Evolutionary conservation across 2,888 invertebrate genomes (phyloP), one percentile per base, ranked within the genome.

Genomic region (Drosophila yooni): DNA sequence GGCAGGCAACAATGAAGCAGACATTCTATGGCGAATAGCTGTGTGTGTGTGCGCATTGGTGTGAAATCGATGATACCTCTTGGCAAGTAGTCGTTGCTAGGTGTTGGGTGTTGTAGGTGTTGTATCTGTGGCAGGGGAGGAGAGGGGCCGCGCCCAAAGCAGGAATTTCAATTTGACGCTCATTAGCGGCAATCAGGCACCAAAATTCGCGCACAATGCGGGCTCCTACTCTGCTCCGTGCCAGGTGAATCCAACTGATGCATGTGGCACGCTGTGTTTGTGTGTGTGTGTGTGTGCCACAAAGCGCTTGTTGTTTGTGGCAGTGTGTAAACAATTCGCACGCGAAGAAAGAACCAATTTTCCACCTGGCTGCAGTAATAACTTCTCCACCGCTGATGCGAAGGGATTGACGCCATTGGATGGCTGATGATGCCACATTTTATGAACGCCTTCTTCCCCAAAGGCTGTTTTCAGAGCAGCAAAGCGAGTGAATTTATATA

Each of bases 101-200:
- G 15, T 36, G 54, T 7, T 54, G 18, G 10, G 10, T 10, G 25
- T 34, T 15, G 18, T 10, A 3, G 53, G 18, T 8, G 13, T 11
- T n/a, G 8, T 18, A 13, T 48, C 33, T 21, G 33, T 31, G 25
- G 6, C 40, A 21, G 52, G 10, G 15, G 31, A 7, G 21, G 15
- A 2, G 71, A 11, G 2, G n/a, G 38, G 52, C 38, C 56, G 56
- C 57, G 38, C 76, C 67, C 51, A 70, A 66, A 52, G 71, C 78
- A 67, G 87, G 75, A 77, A 86, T 87, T 83, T 83, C 87, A 83
- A 87, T 87, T 83, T 87, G 81, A 87, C 61, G 83, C 84, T 87
- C 83, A 83, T 83, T 83, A 83, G 88, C 81, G 70, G 74, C 87
- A 83, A 83, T 86, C 87, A 77, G 74, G 60, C 48, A 40, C 53